Base-by-base conservation (phyloP, 2,888 invertebrate genomes). In the Scaeva pyrastri region DNA sequence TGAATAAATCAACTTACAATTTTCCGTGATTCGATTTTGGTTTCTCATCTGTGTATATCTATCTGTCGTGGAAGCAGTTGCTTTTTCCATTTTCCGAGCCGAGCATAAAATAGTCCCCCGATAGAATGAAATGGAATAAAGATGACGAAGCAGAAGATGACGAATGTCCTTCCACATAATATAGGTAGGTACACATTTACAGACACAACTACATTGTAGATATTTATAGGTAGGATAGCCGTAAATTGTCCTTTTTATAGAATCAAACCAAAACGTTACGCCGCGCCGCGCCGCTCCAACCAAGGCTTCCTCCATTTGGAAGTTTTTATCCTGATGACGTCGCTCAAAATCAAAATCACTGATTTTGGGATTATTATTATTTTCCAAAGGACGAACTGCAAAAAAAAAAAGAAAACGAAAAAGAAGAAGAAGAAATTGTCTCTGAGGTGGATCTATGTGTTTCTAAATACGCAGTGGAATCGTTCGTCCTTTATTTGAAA, bases 1-100 rank as follows among this genome's bases (percentile, higher is more conserved):
- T 88, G 88, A 88, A 88, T 88, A 88, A 88, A 88, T 88, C 88
- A 88, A 88, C 88, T 88, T 88, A 88, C 87, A 85, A 88, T 88
- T 85, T 83, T 80, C 88, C 74, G 66, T 88, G 88, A 88, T 88
- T 88, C 88, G 88, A 88, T 88, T 88, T 88, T 50, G 82, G 81
- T 82, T 82, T 81, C 86, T 77, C 78, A 82, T 82, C 85, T 70
- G 76, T 68, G 71, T 79, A n/a, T n/a, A n/a, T n/a, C n/a, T n/a
- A 66, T 75, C 71, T 70, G 58, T 72, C 62, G 68, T 70, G 8
- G 48, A 62, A 58, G 66, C 43, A 60, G 64, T 48, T 31, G 58
- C 31, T 31, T 62, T 71, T 68, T 62, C 60, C 52, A 64, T 78
- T 60, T 39, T 71, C 56, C 55, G 64, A 62, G n/a, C 39, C 16